A percentile compares a stretch with the other conserved stretches of the same genome.
Conservation (phyloP, 1,140 invertebrate species). For the Rhopalosiphum maidis region DNA sequence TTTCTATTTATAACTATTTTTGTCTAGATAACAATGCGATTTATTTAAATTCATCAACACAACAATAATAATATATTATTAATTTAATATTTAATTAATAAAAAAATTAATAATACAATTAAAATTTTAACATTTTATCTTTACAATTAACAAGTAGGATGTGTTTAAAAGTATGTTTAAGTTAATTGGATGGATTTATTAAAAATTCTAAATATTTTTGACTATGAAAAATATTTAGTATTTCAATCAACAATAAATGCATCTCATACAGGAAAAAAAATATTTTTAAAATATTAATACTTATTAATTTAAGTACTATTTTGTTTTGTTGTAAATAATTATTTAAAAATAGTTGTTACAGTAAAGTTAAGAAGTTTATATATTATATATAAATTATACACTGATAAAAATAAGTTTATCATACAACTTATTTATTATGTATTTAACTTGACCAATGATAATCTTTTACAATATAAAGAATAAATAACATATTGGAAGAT, state of each 20-base stretch:
- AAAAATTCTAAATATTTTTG: background rate
- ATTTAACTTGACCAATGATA: background rate
- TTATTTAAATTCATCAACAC: conserved; percentile 38
- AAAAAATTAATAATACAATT: conserved; percentile 14
- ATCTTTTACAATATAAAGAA: background rate
- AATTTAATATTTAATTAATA: conserved; percentile 44
- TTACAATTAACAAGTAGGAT: conserved; percentile 24
- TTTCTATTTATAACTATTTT: background rate
- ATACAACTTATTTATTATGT: background rate
- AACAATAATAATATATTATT: conserved; percentile 32
- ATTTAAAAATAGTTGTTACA: background rate
- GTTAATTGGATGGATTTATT: conserved; percentile 29
- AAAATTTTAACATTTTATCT: background rate
- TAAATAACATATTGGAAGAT: background rate
- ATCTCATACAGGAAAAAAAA: background rate
- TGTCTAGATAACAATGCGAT: background rate
- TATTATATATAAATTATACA: background rate
- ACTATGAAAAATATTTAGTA: background rate
- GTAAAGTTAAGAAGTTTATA: background rate
- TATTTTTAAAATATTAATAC: background rate
- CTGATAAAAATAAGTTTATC: background rate
- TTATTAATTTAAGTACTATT: background rate
- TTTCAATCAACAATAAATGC: conserved; percentile 9
- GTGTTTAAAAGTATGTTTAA: background rate
- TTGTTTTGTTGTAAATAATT: background rate